Evolutionary conservation across 2,888 invertebrate species (phyloP), one percentile per base, ranked within the genome.

Genomic region (Rotaria sp.): DNA sequence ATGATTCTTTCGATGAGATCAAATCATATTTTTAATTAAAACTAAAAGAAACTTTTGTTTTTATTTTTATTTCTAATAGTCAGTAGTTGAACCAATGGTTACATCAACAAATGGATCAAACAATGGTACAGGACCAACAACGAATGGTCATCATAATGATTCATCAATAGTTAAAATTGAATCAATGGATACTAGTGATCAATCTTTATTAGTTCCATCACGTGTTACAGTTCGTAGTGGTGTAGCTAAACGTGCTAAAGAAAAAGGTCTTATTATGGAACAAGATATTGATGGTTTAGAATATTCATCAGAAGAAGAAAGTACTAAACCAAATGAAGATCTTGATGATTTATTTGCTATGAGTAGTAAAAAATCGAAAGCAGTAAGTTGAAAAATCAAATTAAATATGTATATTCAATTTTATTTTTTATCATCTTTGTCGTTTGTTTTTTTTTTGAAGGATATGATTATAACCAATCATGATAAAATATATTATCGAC

Each of bases 261-360:
- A 89, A 88, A 97, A 97, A 90, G 99, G 99, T 86, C 98, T 99
- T 92, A 92, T 99, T n/a, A 96, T 99, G 90, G 97, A 99, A 91
- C 97, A 97, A 90, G 97, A 99, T 92, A 96, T 97, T 91, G 98
- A 99, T 91, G 96, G 96, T 0, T 92, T 98, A 87, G 99, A 94
- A 92, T 97, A 98, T 92, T 97, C 97, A 0, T 96, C 96, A 26
- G 97, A 97, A 91, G 97, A 97, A 91, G 97, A 97, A 89, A 94
- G 95, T 10, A 96, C 50, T 97, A 80, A 80, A 45, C 80, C 45
- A 90, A 96, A 96, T 90, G 93, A 97, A 85, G 96, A 96, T 84
- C 89, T 90, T 88, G 95, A 96, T 88, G 95, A 96, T 41, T 95
- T 95, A 0, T 21, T 85, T 35, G 75, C 85, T 88, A 88, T 80